Percentiles rank a stretch among this genome's conserved stretches.
These are phyloP conservation scores for Pampusana beccarii DNA, from an alignment of 2,113 vertebrate species.

Conservation along the genomic window DNA sequence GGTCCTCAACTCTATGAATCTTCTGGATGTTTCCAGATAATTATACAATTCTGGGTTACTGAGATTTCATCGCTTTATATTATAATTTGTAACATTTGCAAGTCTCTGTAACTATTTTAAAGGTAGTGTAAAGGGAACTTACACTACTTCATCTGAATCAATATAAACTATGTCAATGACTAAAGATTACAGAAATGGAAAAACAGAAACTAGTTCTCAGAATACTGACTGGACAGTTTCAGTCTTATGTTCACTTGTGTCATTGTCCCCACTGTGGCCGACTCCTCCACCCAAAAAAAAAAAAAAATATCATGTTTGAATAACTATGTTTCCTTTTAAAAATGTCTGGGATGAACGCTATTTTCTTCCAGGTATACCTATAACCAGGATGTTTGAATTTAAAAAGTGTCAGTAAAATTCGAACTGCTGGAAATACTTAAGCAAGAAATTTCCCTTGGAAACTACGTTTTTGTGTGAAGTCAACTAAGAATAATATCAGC, in stretches of 20 bases:
- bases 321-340: not conserved
- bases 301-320: not conserved
- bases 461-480: not conserved
- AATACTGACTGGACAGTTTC: too few species aligned
- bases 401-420: not conserved
- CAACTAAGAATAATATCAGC: not conserved
- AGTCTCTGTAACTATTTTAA: not conserved
- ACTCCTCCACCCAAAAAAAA: fast-evolving
- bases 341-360: not conserved
- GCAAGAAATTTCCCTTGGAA: not conserved
- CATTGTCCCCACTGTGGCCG: fast-evolving
- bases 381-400: not conserved
- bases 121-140: not conserved
- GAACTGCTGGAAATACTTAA: not conserved
- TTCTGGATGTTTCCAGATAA: not conserved
- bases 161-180: not conserved
- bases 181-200: not conserved
- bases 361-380: not conserved
- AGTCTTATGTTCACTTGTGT: too few species aligned
- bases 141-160: not conserved
- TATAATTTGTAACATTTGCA: not conserved
- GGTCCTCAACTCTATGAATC: not conserved
- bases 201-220: not conserved
- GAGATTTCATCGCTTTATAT: not conserved
- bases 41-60: not conserved